Percentiles rank a stretch among this genome's conserved stretches.
phyloP scores from a whole-genome alignment of 2,113 vertebrate species.

The Pantherophis guttatus region DNA sequence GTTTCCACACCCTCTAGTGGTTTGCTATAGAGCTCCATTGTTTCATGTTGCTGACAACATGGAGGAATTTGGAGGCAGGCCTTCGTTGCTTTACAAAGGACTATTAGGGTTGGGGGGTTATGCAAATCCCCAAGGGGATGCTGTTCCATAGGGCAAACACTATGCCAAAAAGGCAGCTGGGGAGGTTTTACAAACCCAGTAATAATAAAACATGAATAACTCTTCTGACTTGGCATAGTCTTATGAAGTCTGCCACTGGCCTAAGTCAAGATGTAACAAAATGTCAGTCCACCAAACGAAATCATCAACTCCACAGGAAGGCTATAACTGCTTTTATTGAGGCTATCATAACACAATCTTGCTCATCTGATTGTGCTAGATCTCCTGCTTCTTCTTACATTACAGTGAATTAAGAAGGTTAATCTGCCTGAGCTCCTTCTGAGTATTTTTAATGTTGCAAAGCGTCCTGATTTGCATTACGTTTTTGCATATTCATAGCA shows the following conservation, averaged over 20 bases:
- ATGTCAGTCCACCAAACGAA: background rate
- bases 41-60: background rate
- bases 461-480: background rate
- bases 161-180: background rate
- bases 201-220: background rate
- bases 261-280: background rate
- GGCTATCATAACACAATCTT: background rate
- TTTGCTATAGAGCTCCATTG: background rate
- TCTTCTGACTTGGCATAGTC: background rate
- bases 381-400: background rate
- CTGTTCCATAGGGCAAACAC: background rate
- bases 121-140: background rate
- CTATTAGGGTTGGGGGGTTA: background rate
- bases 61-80: background rate
- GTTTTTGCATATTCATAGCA: background rate
- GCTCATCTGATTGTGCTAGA: background rate
- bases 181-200: background rate
- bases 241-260: background rate
- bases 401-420: background rate
- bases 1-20: conserved; percentile 19
- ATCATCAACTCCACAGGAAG: background rate
- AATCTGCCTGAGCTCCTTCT: background rate
- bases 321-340: background rate
- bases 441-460: background rate
- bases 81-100: background rate